Evolutionary conservation across 2,888 invertebrate species (phyloP), one percentile per base, ranked within the genome.

Genomic region (Elegia similella): DNA sequence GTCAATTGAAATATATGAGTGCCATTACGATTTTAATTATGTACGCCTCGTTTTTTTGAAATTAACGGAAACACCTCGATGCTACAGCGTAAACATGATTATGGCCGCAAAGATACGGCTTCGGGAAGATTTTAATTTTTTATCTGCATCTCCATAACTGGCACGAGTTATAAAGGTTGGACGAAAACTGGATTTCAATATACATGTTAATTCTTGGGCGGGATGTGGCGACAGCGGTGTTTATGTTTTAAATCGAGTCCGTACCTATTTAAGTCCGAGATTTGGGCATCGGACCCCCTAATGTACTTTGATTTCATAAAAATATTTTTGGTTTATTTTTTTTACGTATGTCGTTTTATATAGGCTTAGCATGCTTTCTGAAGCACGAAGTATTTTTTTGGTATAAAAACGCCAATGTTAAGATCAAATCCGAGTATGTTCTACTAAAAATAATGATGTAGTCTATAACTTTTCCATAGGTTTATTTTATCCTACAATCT

Each of bases 101-200:
- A 59, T 54, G 62, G 59, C 47, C 30, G 43, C 42, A 48, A 44
- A 56, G 52, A 47, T 42, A 53, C 44, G 60, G 44, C 12, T 34
- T 52, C 30, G 30, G 15, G 15, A 47, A 54, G 61, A 52, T 53
- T 57, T 56, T 58, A 42, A 48, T 56, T 58, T 38, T 52, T 63
- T 64, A 62, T 62, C 58, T 62, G 59, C 44, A 57, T 72, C 63
- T 71, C 52, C 57, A 63, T 67, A 61, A 60, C 56, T 67, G 59
- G 59, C 59, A 56, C 57, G 44, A 56, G 60, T 54, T 61, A 69
- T 72, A 65, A 72, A 63, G 59, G 60, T 69, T 62, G 58, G 57
- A 61, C 60, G 57, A 69, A 60, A 73, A 70, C 70, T 70, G 67
- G 70, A 71, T 73, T 58, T 59, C 62, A 68, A 71, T 63, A 61